Base-by-base conservation (phyloP, 2,888 invertebrate species). In the Yponomeuta cagnagella region DNA sequence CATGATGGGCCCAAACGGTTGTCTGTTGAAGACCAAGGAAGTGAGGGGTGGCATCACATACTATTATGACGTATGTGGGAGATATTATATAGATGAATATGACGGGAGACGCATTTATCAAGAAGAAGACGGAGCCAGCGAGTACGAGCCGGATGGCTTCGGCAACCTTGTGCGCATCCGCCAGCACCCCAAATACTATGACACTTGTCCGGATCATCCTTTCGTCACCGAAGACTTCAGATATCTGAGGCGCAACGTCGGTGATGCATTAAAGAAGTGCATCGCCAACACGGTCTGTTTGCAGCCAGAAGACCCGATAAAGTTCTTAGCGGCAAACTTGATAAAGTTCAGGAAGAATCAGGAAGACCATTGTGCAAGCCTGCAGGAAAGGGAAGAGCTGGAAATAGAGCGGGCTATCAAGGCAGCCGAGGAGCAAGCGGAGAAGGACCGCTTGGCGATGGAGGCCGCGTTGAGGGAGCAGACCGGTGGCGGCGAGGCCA, bases 141-240 rank as follows among this genome's bases (percentile, higher is more conserved):
- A 92, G 76, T 92, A 90, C 74, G 90, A 92, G 81, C 86, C 86
- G 73, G 92, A 92, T 79, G 92, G 87, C 0, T 81, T 92, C 72
- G 92, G 92, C 66, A 92, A 92, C 75, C 78, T 92, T n/a, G 90
- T 92, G 2, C 86, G 90, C 70, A 85, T 89, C 74, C 85, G 86
- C 63, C 90, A 86, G 73, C 83, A 85, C 63, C 73, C 80, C 70
- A 88, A 89, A 74, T 76, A 87, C 71, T 87, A 89, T 75, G 80
- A 87, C 64, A 78, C 80, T 15, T 92, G 92, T 73, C 86, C 89
- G 9, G 85, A 79, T 63, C 88, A 90, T 73, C 83, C 80, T n/a
- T 78, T 86, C 73, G 86, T 90, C 0, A 86, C 88, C 37, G 89
- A 90, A 74, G 92, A 92, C 73, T 90, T 86, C 75, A 86, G 82